Evolutionary conservation across 2,888 invertebrate genomes (phyloP).

Genomic region (Leptarthrus brevirostris): DNA sequence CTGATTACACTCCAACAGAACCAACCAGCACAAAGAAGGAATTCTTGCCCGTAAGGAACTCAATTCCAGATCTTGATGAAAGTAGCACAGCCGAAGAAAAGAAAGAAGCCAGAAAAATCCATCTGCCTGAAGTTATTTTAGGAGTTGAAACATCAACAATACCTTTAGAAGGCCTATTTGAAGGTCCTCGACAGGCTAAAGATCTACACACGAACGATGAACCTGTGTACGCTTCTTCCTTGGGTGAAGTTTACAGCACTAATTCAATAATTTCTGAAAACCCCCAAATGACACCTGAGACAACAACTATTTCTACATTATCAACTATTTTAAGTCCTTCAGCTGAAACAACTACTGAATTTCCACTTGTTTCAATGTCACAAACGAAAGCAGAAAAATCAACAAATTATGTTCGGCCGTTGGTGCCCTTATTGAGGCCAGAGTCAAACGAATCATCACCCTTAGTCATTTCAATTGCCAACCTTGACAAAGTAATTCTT

Average conservation of each 20-base stretch:
- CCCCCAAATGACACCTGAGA: neutral
- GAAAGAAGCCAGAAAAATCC: constrained; percentile 49
- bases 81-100: constrained; percentile 4
- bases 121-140: constrained; percentile 63
- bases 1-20: constrained; percentile 65
- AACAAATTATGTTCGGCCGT: constrained; percentile 63
- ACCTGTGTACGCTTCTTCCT: constrained; percentile 68
- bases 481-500: constrained; percentile 66
- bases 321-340: constrained; percentile 53
- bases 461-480: constrained; percentile 67
- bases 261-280: constrained; percentile 50
- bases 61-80: constrained; percentile 53
- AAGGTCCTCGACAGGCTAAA: constrained; percentile 68
- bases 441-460: constrained; percentile 67
- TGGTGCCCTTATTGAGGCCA: constrained; percentile 64
- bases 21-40: constrained; percentile 54
- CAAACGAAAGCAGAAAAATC: constrained; percentile 47
- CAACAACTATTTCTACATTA: constrained; percentile 52
- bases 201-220: constrained; percentile 55
- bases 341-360: constrained; percentile 55
- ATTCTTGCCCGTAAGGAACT: constrained; percentile 53
- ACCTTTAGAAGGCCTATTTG: constrained; percentile 76
- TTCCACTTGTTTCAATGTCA: constrained; percentile 44
- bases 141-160: constrained; percentile 74
- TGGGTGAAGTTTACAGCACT: constrained; percentile 62